Evolutionary conservation across 2,113 vertebrate species (phyloP).

Genomic region (Arizona elegans): DNA sequence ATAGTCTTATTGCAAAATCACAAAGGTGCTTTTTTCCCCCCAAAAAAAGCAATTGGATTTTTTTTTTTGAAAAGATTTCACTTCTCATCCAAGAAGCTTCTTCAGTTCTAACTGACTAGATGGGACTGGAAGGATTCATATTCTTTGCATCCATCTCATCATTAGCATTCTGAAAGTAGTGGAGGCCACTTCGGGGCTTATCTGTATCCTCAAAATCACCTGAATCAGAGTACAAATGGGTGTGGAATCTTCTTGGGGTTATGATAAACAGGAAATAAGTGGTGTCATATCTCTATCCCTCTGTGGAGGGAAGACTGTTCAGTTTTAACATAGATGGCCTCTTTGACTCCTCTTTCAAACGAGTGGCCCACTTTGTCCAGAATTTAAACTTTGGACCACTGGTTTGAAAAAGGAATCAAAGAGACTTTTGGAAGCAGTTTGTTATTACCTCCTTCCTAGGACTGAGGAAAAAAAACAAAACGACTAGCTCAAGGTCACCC

Average conservation of each 20-base stretch:
- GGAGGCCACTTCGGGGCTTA: not conserved
- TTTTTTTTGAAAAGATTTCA: not conserved
- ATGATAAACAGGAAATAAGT: not conserved
- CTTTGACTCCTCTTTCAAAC: not conserved
- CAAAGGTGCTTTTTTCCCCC: rapidly evolving
- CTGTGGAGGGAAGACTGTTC: not conserved
- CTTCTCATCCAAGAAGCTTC: not conserved
- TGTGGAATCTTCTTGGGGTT: not conserved
- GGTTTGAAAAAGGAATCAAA: not conserved
- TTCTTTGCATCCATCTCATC: not conserved
- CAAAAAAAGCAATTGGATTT: not conserved
- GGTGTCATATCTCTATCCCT: not conserved
- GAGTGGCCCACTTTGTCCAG: not conserved
- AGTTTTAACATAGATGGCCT: not conserved
- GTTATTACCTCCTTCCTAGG: not conserved
- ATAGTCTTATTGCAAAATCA: not conserved
- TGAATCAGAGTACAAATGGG: not conserved
- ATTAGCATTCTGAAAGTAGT: not conserved
- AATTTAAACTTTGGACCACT: not conserved
- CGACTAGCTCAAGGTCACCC: not conserved
- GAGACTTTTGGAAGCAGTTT: not conserved
- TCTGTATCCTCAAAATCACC: not conserved
- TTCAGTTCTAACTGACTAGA: not conserved
- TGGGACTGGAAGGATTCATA: not conserved
- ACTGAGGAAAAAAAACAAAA: not conserved